Evolutionary conservation across 2,888 invertebrate species (phyloP).

Genomic region (Hydraecia micacea): DNA sequence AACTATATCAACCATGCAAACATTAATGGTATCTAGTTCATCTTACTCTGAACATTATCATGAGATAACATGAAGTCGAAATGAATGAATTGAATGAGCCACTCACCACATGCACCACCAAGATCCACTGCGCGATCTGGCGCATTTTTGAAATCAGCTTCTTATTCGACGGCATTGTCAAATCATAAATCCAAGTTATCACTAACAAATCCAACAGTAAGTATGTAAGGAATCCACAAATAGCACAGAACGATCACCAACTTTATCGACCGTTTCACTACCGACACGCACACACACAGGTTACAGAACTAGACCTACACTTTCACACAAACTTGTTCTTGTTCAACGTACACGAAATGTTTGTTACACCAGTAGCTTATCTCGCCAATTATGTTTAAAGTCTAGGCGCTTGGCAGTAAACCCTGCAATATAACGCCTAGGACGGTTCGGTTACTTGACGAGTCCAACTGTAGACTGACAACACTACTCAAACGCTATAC

Average conservation of each 20-base stretch:
- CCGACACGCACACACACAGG: constrained; percentile 86
- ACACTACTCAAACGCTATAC: constrained; percentile 90
- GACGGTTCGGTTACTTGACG: constrained; percentile 85
- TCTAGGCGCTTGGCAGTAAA: constrained; percentile 86
- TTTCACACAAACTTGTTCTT: constrained; percentile 87
- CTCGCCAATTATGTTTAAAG: constrained; percentile 76
- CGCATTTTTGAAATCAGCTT: constrained; percentile 87
- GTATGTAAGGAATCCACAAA: constrained; percentile 85
- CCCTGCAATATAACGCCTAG: constrained; percentile 87
- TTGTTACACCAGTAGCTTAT: constrained; percentile 77
- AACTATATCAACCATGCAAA: constrained; percentile 4
- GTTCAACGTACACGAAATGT: constrained; percentile 75
- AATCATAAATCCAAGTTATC: constrained; percentile 71
- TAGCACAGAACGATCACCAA: constrained; percentile 85
- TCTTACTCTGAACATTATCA: constrained; percentile 44
- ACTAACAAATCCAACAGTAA: constrained; percentile 72
- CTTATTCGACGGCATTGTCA: constrained; percentile 88
- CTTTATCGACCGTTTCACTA: constrained; percentile 89
- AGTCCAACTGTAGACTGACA: constrained; percentile 90
- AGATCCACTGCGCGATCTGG: constrained; percentile 87
- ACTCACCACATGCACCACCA: constrained; percentile 89
- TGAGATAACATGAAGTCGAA: constrained; percentile 38
- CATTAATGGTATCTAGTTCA: constrained; percentile 29
- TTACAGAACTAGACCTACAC: constrained; percentile 85
- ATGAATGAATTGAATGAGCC: constrained; percentile 52